A percentile compares a stretch with the other conserved stretches of the same genome.
These are phyloP conservation scores for Pelmatolapia mariae DNA, from an alignment of 2,113 vertebrate species.

Conservation along the genomic window DNA sequence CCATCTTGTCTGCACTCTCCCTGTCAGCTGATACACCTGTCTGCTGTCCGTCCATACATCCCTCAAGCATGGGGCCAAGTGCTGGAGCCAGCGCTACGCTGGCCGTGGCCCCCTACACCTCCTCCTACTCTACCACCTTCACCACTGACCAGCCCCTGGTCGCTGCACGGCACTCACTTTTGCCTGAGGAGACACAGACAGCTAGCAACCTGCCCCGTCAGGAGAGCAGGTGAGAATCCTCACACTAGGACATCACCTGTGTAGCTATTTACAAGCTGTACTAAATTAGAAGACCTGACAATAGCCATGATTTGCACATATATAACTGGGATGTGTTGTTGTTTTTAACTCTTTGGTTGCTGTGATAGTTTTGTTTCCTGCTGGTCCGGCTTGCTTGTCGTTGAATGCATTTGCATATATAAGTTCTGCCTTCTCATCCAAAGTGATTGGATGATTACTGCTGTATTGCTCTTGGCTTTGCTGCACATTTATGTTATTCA, in stretches of 20 bases:
- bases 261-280: conserved; percentile 1
- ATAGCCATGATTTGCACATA: not conserved
- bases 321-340: not conserved
- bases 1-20: conserved; percentile 52
- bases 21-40: conserved; percentile 41
- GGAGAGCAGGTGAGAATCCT: conserved; percentile 87
- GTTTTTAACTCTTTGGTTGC: not conserved
- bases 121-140: conserved; percentile 63
- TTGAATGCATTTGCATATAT: not conserved
- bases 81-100: conserved; percentile 52
- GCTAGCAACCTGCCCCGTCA: conserved; percentile 79
- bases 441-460: conserved; percentile 34
- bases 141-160: conserved; percentile 65
- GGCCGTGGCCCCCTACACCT: conserved; percentile 63
- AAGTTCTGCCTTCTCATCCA: conserved; percentile 39
- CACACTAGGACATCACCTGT: conserved; percentile 32
- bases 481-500: conserved; percentile 44
- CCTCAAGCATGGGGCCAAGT: conserved; percentile 41
- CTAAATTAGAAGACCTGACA: not conserved
- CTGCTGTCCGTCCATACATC: conserved; percentile 55
- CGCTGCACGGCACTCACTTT: conserved; percentile 82
- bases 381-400: conserved; percentile 8
- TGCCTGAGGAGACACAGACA: conserved; percentile 88
- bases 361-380: conserved; percentile 4
- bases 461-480: conserved; percentile 38